Evolutionary conservation across 2,113 vertebrate genomes (phyloP).

Genomic region (Embiotoca jacksoni): DNA sequence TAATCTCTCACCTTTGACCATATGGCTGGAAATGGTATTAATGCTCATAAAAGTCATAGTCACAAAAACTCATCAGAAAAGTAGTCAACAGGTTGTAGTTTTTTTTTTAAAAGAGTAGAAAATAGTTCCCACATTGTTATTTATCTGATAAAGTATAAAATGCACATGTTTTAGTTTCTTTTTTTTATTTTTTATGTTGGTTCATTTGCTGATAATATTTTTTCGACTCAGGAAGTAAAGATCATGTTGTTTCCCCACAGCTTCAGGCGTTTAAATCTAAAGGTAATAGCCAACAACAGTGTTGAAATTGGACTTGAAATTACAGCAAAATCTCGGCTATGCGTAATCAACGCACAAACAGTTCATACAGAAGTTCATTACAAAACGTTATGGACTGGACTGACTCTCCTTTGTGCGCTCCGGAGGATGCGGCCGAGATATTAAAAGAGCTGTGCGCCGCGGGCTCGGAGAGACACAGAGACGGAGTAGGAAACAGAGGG

Average conservation of each 20-base stretch:
- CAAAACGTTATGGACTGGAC: conserved; percentile 37
- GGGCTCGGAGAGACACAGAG: conserved; percentile 58
- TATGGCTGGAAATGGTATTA: not conserved
- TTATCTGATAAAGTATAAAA: not conserved
- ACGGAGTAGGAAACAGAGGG: conserved; percentile 72
- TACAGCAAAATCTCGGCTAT: not conserved
- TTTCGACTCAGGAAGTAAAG: not conserved
- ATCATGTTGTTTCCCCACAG: not conserved
- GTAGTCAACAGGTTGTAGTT: not conserved
- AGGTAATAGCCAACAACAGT: not conserved
- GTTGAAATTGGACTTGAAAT: not conserved
- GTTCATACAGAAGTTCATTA: conserved; percentile 51
- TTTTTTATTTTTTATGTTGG: not conserved
- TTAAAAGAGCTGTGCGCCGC: conserved; percentile 90
- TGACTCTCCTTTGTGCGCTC: conserved; percentile 56
- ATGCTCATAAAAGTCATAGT: not conserved
- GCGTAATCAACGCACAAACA: not conserved
- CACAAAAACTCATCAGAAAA: not conserved
- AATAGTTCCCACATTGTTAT: not conserved
- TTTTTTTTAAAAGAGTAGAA: too few species aligned
- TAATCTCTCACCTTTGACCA: too few species aligned
- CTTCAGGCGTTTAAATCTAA: not conserved
- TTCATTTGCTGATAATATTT: too few species aligned
- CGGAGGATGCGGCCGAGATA: conserved; percentile 80
- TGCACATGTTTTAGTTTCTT: not conserved